Evolutionary conservation across 2,888 invertebrate genomes (phyloP).

Genomic region (Macrosoma leucophasiata): DNA sequence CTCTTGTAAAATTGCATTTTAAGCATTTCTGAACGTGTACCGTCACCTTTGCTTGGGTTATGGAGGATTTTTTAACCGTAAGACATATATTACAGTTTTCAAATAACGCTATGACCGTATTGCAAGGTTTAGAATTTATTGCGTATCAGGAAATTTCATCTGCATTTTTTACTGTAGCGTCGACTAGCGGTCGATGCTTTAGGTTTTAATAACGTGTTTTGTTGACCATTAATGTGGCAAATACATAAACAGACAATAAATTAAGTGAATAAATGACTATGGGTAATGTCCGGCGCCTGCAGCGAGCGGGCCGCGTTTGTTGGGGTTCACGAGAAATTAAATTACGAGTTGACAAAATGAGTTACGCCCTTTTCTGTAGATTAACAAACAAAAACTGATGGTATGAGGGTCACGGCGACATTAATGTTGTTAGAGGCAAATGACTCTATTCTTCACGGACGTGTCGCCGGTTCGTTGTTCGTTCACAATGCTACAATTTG

Average conservation of each 20-base stretch:
- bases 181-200: constrained; percentile 6
- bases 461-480: constrained; percentile 43
- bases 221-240: constrained; percentile 34
- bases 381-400: constrained; percentile 76
- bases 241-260: constrained; percentile 53
- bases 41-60: constrained; percentile 53
- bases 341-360: constrained; percentile 74
- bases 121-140: constrained; percentile 47
- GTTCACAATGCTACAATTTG: constrained; percentile 66
- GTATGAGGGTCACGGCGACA: constrained; percentile 63
- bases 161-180: not conserved
- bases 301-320: constrained; percentile 34
- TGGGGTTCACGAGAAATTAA: constrained; percentile 68
- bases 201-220: constrained; percentile 27
- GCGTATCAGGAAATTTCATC: constrained; percentile 26
- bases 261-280: constrained; percentile 56
- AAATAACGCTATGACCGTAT: constrained; percentile 45
- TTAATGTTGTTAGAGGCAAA: constrained; percentile 72
- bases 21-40: constrained; percentile 64
- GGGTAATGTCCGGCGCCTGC: constrained; percentile 50
- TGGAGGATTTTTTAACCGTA: constrained; percentile 35
- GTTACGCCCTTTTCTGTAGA: constrained; percentile 75
- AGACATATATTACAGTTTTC: constrained; percentile 45
- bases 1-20: constrained; percentile 72
- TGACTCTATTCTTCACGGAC: constrained; percentile 68